These are phyloP conservation scores for Indicator maculatus DNA, from an alignment of 2,113 vertebrate species.

Conservation along the genomic window DNA sequence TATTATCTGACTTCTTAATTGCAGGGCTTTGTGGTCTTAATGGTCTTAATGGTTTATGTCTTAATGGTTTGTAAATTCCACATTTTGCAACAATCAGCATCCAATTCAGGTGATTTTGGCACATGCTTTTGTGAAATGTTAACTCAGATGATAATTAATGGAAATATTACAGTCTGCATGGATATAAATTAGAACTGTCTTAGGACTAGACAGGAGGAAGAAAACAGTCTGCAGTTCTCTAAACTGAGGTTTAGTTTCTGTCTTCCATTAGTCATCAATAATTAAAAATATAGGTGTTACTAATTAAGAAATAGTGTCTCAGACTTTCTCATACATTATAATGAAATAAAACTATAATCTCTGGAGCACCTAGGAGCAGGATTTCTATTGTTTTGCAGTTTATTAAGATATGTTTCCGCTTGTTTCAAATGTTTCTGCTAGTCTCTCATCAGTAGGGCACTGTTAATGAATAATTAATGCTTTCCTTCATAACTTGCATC, in stretches of 20 bases:
- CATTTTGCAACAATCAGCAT: conserved; percentile 57
- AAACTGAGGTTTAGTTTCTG: neutral
- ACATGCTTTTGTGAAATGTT: conserved; percentile 35
- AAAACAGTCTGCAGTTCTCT: neutral
- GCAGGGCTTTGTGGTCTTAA: too few species aligned
- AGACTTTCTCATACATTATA: neutral
- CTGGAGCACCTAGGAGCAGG: neutral
- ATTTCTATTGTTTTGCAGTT: neutral
- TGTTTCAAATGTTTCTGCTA: neutral
- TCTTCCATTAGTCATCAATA: neutral
- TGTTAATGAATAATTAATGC: conserved; percentile 6
- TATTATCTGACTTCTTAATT: conserved; percentile 75
- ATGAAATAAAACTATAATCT: neutral
- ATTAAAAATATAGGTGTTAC: neutral
- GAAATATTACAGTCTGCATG: neutral
- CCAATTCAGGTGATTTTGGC: conserved; percentile 55
- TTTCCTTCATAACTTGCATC: neutral
- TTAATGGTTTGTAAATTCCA: conserved; percentile 66
- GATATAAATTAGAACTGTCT: conserved; percentile 1
- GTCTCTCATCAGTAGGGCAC: neutral
- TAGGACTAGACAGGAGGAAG: neutral
- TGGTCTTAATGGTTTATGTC: too few species aligned
- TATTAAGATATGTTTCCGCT: neutral
- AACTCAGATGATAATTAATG: conserved; percentile 50
- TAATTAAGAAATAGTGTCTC: neutral